A percentile compares a stretch with the other conserved stretches of the same genome.
Evolutionary conservation across 2,888 invertebrate species (phyloP).

Genomic region (Perithous albicinctus): DNA sequence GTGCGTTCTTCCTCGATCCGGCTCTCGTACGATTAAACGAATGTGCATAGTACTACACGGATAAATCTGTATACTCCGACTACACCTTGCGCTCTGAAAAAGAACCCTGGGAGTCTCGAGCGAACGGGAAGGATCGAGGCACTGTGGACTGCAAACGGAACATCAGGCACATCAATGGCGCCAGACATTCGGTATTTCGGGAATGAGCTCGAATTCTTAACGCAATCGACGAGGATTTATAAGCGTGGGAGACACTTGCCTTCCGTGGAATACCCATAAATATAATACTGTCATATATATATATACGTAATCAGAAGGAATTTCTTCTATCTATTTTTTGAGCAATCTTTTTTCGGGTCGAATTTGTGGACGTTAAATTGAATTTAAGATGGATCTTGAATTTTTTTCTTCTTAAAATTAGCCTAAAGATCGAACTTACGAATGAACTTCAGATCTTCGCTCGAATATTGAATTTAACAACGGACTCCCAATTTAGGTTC

Average conservation of each 20-base stretch:
- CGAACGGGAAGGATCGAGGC: slow-evolving; percentile 26
- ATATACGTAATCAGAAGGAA: neutral
- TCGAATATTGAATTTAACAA: no score
- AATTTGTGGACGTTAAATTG: no score
- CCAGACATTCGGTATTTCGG: slow-evolving; percentile 60
- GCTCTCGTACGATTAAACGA: slow-evolving; percentile 55
- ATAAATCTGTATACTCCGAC: slow-evolving; percentile 32
- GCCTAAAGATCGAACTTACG: no score
- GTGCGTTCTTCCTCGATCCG: slow-evolving; percentile 32
- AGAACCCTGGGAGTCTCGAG: slow-evolving; percentile 6
- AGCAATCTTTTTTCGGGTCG: no score
- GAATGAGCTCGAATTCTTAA: slow-evolving; percentile 36
- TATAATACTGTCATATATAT: neutral
- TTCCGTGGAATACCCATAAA: neutral
- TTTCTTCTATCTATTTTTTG: neutral
- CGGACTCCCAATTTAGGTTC: no score
- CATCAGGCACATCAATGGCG: slow-evolving; percentile 49
- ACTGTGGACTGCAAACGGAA: slow-evolving; percentile 47
- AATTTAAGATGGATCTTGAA: no score
- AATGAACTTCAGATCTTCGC: no score
- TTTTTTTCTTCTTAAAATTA: no score
- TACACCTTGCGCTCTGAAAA: slow-evolving; percentile 33
- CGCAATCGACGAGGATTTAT: slow-evolving; percentile 21
- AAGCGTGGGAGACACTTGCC: slow-evolving; percentile 45
- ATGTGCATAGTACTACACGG: slow-evolving; percentile 48